phyloP scores from a whole-genome alignment of 2,113 vertebrate genomes.

The Eublepharis macularius region DNA sequence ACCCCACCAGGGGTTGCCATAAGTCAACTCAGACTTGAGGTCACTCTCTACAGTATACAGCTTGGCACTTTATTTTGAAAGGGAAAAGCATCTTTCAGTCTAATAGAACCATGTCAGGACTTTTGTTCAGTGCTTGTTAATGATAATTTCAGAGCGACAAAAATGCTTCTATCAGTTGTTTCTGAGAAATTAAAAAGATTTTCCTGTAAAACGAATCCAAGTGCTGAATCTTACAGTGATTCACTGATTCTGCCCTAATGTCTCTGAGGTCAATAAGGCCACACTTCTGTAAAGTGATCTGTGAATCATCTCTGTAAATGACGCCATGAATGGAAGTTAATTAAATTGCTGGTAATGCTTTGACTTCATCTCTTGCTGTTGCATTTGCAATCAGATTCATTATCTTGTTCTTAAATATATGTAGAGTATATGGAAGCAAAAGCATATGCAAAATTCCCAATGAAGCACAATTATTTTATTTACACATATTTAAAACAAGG shows the following conservation, averaged over 20 bases:
- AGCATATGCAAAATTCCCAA: not conserved
- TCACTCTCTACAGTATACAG: no score
- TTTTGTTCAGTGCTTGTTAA: not conserved
- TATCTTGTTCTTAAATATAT: not conserved
- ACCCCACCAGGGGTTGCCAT: no score
- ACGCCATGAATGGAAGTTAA: not conserved
- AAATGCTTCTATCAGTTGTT: not conserved
- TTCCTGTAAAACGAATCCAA: constrained; percentile 8
- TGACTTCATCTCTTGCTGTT: not conserved
- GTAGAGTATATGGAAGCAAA: not conserved
- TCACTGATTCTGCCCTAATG: not conserved
- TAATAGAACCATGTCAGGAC: not conserved
- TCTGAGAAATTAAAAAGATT: not conserved
- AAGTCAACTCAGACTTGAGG: no score
- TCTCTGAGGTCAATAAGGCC: not conserved
- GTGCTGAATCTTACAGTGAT: not conserved
- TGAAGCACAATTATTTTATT: not conserved
- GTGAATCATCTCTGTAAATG: not conserved
- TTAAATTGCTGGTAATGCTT: not conserved
- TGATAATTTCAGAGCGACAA: not conserved
- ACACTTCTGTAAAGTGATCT: not conserved
- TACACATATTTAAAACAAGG: not conserved
- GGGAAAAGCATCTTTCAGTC: not conserved
- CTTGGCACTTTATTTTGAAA: not conserved
- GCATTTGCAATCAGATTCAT: not conserved